Evolutionary conservation across 2,888 invertebrate genomes (phyloP).

Genomic region (Auanema freiburgensis): DNA sequence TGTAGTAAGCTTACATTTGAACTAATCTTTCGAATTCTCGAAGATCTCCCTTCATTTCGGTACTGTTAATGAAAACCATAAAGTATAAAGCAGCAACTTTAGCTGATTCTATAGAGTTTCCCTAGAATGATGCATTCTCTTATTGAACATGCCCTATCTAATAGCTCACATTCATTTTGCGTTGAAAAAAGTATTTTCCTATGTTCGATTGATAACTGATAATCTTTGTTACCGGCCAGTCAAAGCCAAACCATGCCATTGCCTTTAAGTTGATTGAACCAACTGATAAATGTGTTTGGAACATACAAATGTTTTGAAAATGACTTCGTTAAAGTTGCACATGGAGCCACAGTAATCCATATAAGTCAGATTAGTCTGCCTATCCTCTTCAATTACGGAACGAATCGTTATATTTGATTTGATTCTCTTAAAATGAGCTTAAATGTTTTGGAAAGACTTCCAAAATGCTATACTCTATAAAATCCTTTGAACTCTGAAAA

Average conservation of each 20-base stretch:
- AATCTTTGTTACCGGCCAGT: constrained; percentile 34
- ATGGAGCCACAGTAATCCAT: constrained; percentile 39
- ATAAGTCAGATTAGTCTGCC: constrained; percentile 28
- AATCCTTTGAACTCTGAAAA: constrained; percentile 38
- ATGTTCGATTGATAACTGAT: constrained; percentile 45
- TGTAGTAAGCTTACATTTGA: constrained; percentile 18
- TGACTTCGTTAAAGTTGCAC: constrained; percentile 43
- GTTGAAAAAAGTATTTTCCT: constrained; percentile 45
- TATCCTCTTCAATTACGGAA: constrained; percentile 13
- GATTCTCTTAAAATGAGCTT: background rate
- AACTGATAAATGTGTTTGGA: background rate
- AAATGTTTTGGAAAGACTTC: background rate
- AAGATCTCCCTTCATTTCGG: constrained; percentile 31
- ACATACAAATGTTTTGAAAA: constrained; percentile 37
- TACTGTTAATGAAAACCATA: constrained; percentile 43
- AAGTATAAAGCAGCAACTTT: constrained; percentile 43
- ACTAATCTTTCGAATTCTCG: constrained; percentile 31
- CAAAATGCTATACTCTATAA: constrained; percentile 23
- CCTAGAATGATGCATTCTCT: constrained; percentile 6
- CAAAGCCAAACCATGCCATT: constrained; percentile 23
- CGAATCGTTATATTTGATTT: background rate
- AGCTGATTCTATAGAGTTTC: constrained; percentile 21
- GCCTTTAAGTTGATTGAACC: constrained; percentile 5
- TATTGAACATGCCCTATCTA: background rate
- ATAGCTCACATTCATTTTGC: constrained; percentile 6